These are phyloP conservation scores for Drosophila borealis DNA, from an alignment of 2,888 invertebrate genomes.

Conservation along the genomic window DNA sequence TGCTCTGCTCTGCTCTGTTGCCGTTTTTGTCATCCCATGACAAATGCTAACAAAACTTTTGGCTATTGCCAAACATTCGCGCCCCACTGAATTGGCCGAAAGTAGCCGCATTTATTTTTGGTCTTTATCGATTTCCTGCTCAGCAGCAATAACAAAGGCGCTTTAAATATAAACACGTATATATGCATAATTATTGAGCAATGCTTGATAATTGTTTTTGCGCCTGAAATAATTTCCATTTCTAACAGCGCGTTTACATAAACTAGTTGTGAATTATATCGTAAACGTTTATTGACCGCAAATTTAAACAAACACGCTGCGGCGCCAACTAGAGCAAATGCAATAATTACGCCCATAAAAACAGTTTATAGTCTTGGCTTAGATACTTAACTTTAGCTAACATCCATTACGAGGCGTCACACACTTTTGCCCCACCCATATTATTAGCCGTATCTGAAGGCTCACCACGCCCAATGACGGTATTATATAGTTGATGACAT, in stretches of 20 bases:
- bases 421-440: neutral
- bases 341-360: neutral
- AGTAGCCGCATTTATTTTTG: constrained; percentile 55
- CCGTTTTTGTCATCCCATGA: constrained; percentile 1
- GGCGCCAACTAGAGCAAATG: neutral
- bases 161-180: neutral
- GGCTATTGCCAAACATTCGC: constrained; percentile 14
- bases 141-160: constrained; percentile 6
- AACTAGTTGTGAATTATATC: neutral
- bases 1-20: neutral
- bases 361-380: neutral
- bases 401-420: neutral
- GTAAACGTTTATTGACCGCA: neutral
- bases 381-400: neutral
- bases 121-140: constrained; percentile 57
- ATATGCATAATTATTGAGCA: neutral
- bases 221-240: neutral
- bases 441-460: neutral
- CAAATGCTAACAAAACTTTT: constrained; percentile 4
- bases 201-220: neutral
- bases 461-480: constrained; percentile 6
- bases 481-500: neutral
- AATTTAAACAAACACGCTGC: neutral
- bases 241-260: neutral
- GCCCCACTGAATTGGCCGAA: constrained; percentile 19